These are phyloP conservation scores for Grus americana DNA, from an alignment of 2,113 vertebrate genomes.

Conservation along the genomic window DNA sequence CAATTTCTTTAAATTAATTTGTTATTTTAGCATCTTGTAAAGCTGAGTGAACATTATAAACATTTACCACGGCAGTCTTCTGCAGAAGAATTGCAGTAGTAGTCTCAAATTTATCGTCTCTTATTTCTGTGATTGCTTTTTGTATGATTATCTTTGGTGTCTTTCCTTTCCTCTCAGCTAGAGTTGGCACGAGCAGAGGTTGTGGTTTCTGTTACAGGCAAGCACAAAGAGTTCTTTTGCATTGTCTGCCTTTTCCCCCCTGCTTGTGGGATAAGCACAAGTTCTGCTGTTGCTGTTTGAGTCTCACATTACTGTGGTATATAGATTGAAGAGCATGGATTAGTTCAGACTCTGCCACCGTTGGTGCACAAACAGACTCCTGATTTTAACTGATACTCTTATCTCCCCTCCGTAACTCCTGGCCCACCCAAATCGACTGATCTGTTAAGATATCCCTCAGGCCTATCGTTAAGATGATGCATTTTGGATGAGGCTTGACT, in stretches of 20 bases:
- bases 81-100: not conserved
- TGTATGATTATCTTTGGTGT: not conserved
- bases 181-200: not conserved
- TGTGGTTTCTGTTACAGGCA: not conserved
- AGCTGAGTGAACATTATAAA: not conserved
- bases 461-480: not conserved
- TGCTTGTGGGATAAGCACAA: not conserved
- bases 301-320: not conserved
- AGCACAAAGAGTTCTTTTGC: not conserved
- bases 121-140: not conserved
- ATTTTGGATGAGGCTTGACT: not conserved
- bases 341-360: not conserved
- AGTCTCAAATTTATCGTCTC: not conserved
- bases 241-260: not conserved
- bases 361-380: not conserved
- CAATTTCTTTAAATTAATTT: not conserved
- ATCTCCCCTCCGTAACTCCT: not conserved
- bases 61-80: not conserved
- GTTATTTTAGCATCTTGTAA: slow-evolving; percentile 19
- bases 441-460: not conserved
- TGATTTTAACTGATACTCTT: not conserved
- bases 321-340: not conserved
- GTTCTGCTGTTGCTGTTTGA: not conserved
- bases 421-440: not conserved
- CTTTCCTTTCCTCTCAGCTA: not conserved